Evolutionary conservation across 2,797 vertebrate genomes (phyloP), one percentile per base, ranked within the genome.

Genomic region (Setipinna tenuifilis): DNA sequence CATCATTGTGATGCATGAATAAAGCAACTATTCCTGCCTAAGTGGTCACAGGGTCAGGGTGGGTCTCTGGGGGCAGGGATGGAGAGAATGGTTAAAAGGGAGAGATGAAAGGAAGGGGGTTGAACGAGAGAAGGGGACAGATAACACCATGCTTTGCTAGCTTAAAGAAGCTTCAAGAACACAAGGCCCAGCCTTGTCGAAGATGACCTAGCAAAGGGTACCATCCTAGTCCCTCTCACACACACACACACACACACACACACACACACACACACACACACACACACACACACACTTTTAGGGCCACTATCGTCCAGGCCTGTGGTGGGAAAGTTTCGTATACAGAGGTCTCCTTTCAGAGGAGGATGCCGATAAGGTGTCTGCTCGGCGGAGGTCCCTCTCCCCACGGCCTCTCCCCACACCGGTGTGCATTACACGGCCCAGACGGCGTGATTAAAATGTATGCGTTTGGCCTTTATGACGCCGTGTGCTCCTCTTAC

Each of bases 291-390:
- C 58, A 19, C 58, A 21, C 58, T 21, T 21, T 6, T 6, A 21
- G 35, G 31, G 31, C 28, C 16, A 17, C 68, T 44, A 78, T 19
- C 58, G 58, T 21, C 58, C 58, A 59, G 58, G 17, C 35, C 35
- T 78, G 71, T 6, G 31, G 71, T 78, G 71, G 71, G 71, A 78
- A 78, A 78, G 71, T 78, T 78, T 35, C 31, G 71, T 35, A 78
- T 41, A 44, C 71, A 78, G 71, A 78, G 35, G 71, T 78, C 71
- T 78, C 71, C 71, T 78, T 78, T 78, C 71, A 78, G 71, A 41
- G 35, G 17, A 16, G 17, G 71, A 78, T 25, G 16, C 31, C 10
- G 71, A 78, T 78, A 78, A 78, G 35, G 71, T 78, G 71, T 78
- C 71, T 78, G 31, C 35, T 44, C 71, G 16, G 7, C 71, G 5